These are phyloP conservation scores for Tachysurus fulvidraco DNA, from an alignment of 2,113 vertebrate genomes.

Conservation along the genomic window DNA sequence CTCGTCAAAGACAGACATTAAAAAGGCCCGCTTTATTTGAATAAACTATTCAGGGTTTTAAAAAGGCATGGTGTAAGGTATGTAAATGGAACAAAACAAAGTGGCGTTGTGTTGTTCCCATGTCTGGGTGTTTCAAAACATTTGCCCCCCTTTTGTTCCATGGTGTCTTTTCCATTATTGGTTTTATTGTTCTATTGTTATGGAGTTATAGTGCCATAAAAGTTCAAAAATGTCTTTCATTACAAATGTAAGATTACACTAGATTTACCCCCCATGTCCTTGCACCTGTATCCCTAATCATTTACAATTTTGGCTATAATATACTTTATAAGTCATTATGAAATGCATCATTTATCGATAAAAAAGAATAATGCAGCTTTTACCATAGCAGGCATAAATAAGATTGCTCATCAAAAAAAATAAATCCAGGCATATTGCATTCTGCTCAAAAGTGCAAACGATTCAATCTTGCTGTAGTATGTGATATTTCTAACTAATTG, in stretches of 20 bases:
- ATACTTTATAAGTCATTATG: background rate
- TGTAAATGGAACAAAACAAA: slow-evolving; percentile 37
- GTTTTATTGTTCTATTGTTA: slow-evolving; percentile 22
- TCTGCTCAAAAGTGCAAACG: background rate
- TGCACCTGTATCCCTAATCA: background rate
- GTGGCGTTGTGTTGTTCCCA: slow-evolving; percentile 25
- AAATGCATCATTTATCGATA: background rate
- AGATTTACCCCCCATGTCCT: background rate
- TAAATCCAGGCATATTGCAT: background rate
- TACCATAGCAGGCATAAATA: background rate
- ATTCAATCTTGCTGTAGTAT: background rate
- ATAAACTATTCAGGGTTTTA: slow-evolving; percentile 72
- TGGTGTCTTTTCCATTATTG: slow-evolving; percentile 43
- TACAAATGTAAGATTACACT: background rate
- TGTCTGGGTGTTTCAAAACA: slow-evolving; percentile 33
- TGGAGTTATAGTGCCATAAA: background rate
- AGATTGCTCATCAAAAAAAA: background rate
- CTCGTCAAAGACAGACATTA: slow-evolving; percentile 69
- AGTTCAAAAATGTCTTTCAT: background rate
- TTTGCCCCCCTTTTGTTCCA: slow-evolving; percentile 12
- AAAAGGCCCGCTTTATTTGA: slow-evolving; percentile 74
- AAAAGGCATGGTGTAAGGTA: slow-evolving; percentile 54
- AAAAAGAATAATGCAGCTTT: background rate
- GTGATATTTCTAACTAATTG: background rate
- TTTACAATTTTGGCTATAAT: background rate